A percentile compares a stretch with the other conserved stretches of the same genome.
These are phyloP conservation scores for Larimichthys polyactis DNA, from an alignment of 2,113 vertebrate genomes.

Conservation along the genomic window DNA sequence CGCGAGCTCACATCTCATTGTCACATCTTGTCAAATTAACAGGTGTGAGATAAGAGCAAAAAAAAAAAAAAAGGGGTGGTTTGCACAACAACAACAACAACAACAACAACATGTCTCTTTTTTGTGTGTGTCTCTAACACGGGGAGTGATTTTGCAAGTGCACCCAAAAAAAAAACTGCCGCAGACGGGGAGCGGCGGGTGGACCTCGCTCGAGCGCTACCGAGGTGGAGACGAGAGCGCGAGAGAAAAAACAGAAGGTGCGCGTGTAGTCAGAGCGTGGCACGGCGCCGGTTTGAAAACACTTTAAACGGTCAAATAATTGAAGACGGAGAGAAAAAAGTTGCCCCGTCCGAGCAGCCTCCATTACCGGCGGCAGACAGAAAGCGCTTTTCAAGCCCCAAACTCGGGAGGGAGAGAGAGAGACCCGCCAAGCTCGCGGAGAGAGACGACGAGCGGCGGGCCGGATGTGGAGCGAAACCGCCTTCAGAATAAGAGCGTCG, in stretches of 20 bases:
- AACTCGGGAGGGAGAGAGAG: constrained; percentile 69
- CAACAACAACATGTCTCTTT: constrained; percentile 17
- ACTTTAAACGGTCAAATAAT: constrained; percentile 27
- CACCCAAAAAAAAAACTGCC: constrained; percentile 84
- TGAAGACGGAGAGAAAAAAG: constrained; percentile 49
- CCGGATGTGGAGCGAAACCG: not conserved
- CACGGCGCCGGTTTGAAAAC: not conserved
- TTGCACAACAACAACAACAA: not conserved
- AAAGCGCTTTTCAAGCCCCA: constrained; percentile 80
- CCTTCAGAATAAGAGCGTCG: constrained; percentile 40
- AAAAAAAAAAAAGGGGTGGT: not conserved
- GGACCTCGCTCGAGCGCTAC: constrained; percentile 81
- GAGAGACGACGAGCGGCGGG: not conserved
- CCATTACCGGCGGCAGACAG: constrained; percentile 70
- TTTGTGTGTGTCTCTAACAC: constrained; percentile 20
- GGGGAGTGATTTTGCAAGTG: constrained; percentile 82
- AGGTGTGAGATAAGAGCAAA: constrained; percentile 57
- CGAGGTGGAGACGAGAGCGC: constrained; percentile 41
- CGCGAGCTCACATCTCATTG: constrained; percentile 46
- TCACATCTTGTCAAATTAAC: constrained; percentile 50
- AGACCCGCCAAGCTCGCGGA: constrained; percentile 12
- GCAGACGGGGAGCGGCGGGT: constrained; percentile 87
- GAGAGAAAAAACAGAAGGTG: constrained; percentile 69
- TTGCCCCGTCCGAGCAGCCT: constrained; percentile 67
- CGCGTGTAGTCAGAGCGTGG: constrained; percentile 61